These are phyloP conservation scores for Brachyistius frenatus DNA, from an alignment of 2,113 vertebrate species.

Conservation along the genomic window DNA sequence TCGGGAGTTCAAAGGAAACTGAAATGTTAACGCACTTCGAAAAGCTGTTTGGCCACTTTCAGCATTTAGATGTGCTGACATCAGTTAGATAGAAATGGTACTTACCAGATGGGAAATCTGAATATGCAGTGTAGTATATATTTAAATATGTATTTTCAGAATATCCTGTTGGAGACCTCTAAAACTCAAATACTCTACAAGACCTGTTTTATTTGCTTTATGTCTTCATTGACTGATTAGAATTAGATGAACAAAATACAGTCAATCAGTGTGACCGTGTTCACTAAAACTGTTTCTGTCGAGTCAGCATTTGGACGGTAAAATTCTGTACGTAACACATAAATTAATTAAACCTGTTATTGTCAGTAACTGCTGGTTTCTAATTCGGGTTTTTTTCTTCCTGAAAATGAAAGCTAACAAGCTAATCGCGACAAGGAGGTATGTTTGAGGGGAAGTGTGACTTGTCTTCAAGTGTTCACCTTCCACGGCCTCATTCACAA, in stretches of 20 bases:
- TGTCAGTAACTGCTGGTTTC: slow-evolving; percentile 7
- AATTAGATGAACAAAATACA: neutral
- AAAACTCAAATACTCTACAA: slow-evolving; percentile 1
- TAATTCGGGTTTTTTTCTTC: neutral
- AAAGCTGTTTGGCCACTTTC: slow-evolving; percentile 17
- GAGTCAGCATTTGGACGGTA: neutral
- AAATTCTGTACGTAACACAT: neutral
- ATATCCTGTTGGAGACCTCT: slow-evolving; percentile 6
- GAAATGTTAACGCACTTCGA: slow-evolving; percentile 7
- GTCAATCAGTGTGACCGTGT: neutral
- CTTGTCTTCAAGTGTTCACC: slow-evolving; percentile 11
- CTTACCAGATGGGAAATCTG: slow-evolving; percentile 5
- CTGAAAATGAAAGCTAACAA: slow-evolving; percentile 44
- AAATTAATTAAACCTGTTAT: neutral
- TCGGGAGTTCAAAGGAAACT: slow-evolving; percentile 38
- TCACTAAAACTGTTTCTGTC: neutral
- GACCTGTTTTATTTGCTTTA: neutral
- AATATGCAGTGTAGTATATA: neutral
- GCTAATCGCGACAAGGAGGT: slow-evolving; percentile 47
- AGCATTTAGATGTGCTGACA: slow-evolving; percentile 19
- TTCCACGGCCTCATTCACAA: neutral
- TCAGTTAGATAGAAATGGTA: slow-evolving; percentile 7
- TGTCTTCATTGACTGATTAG: slow-evolving; percentile 4
- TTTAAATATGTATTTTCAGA: slow-evolving; percentile 1
- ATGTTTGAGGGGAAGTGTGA: slow-evolving; percentile 42